Base-by-base conservation (phyloP, 2,888 invertebrate genomes). In the Meteorus cinctellus region DNA sequence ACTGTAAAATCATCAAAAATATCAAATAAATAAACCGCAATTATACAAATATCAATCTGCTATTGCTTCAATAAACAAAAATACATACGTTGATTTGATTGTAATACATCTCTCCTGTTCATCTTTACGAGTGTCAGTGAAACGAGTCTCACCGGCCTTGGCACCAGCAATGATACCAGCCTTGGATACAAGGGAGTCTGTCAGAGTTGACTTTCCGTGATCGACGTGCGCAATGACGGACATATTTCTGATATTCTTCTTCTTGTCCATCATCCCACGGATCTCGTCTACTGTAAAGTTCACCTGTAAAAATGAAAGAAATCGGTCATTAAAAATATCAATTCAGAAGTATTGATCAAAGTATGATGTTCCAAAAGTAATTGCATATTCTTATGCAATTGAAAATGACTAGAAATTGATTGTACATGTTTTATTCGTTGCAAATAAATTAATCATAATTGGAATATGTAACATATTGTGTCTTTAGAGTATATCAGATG, bases 231-330 rank as follows among this genome's bases (percentile, higher is more conserved):
- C 99, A 90, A 99, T 99, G 92, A 99, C 99, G 90, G 99, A 99
- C 99, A 99, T 99, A 93, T 99, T 99, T 90, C 99, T 95, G 93
- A 99, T 99, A 91, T 99, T 99, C 93, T 93, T 94, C 94, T 99
- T 99, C 92, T 97, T 97, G 96, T 99, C 99, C 99, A 99, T 99
- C 95, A 99, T 97, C 90, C 89, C 92, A 92, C 99, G 97, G 93
- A 99, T 99, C 93, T 99, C 98, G 93, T 99, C 99, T 92, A 99
- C 97, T 84, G 99, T 99, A 92, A 99, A 99, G 95, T 99, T 99
- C 95, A 99, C 99, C 99, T 99, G 86, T 60, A 90, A 86, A 71
- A 75, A 75, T 66, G 29, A 81, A 68, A 67, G 78, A 63, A 72
- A 55, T 36, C 41, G 62, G 12, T 60, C 60, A 6, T 60, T 62